Conservation (phyloP, 2,888 invertebrate species). For the Melinaea menophilus region DNA sequence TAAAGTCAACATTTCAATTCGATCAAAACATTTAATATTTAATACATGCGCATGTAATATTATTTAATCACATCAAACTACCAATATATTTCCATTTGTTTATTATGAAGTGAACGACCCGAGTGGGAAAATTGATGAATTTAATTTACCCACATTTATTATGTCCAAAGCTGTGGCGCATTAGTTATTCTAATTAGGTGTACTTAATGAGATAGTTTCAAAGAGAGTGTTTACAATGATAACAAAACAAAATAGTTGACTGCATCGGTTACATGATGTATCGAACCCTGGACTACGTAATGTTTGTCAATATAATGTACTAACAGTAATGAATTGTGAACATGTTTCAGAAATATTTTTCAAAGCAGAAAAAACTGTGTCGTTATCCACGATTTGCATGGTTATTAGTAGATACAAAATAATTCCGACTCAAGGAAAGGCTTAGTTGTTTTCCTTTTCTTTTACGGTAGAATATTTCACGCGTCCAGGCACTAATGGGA, state of each 20-base stretch:
- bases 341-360: slow-evolving; percentile 4
- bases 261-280: slow-evolving; percentile 8
- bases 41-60: background rate
- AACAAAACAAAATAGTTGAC: slow-evolving; percentile 23
- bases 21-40: background rate
- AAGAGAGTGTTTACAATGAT: slow-evolving; percentile 25
- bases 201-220: slow-evolving; percentile 23
- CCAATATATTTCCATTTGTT: background rate
- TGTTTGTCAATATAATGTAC: slow-evolving; percentile 13
- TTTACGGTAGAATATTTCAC: too few relatives aligned
- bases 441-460: too few relatives aligned
- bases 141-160: slow-evolving; percentile 13
- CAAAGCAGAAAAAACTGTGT: background rate
- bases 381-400: background rate
- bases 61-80: background rate
- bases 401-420: too few relatives aligned
- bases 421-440: too few relatives aligned
- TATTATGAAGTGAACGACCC: background rate
- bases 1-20: too few relatives aligned
- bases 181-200: slow-evolving; percentile 28
- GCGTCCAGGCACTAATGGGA: too few relatives aligned
- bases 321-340: background rate
- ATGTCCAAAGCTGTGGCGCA: slow-evolving; percentile 21
- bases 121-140: slow-evolving; percentile 3
- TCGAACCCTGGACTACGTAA: background rate